Conservation (phyloP, 2,113 vertebrate genomes). For the Caracal caracal region DNA sequence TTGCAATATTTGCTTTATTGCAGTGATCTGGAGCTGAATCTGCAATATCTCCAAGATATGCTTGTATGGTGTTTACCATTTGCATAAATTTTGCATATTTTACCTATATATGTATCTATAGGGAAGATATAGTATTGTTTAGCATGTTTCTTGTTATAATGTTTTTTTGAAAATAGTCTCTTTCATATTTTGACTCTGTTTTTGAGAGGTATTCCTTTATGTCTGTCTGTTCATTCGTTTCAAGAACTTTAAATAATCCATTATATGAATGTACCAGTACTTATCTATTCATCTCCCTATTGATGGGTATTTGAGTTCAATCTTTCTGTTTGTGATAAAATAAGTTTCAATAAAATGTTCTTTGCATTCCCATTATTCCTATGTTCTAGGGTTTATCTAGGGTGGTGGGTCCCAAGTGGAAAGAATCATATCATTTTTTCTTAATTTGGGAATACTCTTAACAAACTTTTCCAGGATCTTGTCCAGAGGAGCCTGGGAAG, state of each 20-base stretch:
- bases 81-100: not conserved
- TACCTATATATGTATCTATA: not conserved
- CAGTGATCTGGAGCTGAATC: not conserved
- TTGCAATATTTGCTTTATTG: not conserved
- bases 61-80: not conserved
- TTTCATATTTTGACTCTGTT: not conserved
- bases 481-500: accelerated
- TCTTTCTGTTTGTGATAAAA: not conserved
- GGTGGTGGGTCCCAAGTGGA: accelerated
- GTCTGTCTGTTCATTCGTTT: not conserved
- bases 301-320: not conserved
- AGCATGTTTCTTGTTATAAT: not conserved
- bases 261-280: not conserved
- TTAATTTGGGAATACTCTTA: not conserved
- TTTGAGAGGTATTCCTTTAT: not conserved
- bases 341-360: not conserved
- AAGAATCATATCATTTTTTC: not conserved
- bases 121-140: not conserved
- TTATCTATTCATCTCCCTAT: not conserved
- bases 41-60: not conserved
- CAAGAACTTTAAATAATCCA: not conserved
- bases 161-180: not conserved
- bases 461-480: not conserved
- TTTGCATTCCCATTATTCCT: not conserved
- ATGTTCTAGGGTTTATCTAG: not conserved